Percentiles rank a stretch among this genome's conserved stretches.
phyloP scores from a whole-genome alignment of 2,888 invertebrate genomes.

The Euproctis similis region DNA sequence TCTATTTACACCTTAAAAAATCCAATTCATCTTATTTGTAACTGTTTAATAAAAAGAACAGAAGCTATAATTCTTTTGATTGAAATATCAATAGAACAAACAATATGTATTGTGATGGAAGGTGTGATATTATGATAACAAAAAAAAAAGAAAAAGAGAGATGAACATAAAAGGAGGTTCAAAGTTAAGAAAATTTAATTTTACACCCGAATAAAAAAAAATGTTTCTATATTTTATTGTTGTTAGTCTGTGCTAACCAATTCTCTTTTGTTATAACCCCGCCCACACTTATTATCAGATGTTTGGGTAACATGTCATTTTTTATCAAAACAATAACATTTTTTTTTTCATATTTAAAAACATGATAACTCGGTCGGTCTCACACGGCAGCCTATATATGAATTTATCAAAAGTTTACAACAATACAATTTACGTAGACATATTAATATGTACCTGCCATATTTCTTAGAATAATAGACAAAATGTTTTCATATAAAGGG shows the following conservation, averaged over 20 bases:
- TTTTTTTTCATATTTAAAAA: conserved; percentile 41
- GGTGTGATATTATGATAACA: conserved; percentile 42
- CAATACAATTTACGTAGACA: conserved; percentile 49
- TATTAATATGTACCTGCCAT: conserved; percentile 25
- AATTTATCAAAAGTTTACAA: conserved; percentile 52
- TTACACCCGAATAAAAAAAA: conserved; percentile 70
- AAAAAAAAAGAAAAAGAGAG: conserved; percentile 40
- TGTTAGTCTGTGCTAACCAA: conserved; percentile 66
- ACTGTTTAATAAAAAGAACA: no score
- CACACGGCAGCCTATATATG: conserved; percentile 40
- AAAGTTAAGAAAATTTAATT: conserved; percentile 68
- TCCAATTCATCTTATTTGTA: no score
- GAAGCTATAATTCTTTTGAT: no score
- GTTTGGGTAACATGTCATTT: conserved; percentile 68
- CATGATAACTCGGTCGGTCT: conserved; percentile 45
- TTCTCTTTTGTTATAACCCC: conserved; percentile 63
- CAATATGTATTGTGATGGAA: conserved; percentile 44
- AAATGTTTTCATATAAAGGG: not conserved
- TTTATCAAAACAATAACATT: conserved; percentile 72
- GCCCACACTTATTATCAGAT: conserved; percentile 73
- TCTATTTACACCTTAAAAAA: no score
- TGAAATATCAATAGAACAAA: conserved; percentile 58
- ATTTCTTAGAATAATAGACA: not conserved
- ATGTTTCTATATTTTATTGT: conserved; percentile 57
- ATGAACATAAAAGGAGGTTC: conserved; percentile 47